Conservation (phyloP, 2,113 vertebrate genomes). For the Forbesichthys papilliferus region DNA sequence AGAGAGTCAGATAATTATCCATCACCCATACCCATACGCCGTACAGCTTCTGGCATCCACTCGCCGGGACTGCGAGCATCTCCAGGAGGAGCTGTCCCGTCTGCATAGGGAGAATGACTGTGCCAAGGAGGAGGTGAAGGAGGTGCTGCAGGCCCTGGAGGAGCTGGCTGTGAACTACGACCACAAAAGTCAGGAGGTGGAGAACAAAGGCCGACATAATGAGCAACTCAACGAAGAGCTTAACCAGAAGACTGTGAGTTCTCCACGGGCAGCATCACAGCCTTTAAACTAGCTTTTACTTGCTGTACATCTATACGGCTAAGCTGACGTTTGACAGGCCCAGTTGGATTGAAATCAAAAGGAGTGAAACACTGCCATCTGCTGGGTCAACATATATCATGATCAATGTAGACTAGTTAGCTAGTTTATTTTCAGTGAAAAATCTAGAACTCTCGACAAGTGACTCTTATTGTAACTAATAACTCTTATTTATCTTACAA, state of each 20-base stretch:
- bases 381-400: background rate
- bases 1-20: no score
- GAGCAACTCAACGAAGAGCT: conserved; percentile 86
- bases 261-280: background rate
- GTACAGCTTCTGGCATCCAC: conserved; percentile 84
- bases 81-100: conserved; percentile 87
- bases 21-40: background rate
- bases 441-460: no score
- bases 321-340: no score
- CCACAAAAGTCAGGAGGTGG: conserved; percentile 92
- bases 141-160: conserved; percentile 93
- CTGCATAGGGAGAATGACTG: conserved; percentile 88
- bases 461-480: no score
- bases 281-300: background rate
- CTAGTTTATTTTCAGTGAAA: no score
- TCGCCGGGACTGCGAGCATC: conserved; percentile 84
- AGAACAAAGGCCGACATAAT: conserved; percentile 82
- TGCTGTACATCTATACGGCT: background rate
- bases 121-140: conserved; percentile 87
- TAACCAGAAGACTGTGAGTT: conserved; percentile 81
- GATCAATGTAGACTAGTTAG: no score
- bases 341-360: no score
- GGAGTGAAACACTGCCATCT: background rate
- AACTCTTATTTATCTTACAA: no score
- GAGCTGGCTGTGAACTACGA: conserved; percentile 95